Evolutionary conservation across 1,140 invertebrate genomes (phyloP), one percentile per base, ranked within the genome.

Genomic region (Lucilia cuprina): DNA sequence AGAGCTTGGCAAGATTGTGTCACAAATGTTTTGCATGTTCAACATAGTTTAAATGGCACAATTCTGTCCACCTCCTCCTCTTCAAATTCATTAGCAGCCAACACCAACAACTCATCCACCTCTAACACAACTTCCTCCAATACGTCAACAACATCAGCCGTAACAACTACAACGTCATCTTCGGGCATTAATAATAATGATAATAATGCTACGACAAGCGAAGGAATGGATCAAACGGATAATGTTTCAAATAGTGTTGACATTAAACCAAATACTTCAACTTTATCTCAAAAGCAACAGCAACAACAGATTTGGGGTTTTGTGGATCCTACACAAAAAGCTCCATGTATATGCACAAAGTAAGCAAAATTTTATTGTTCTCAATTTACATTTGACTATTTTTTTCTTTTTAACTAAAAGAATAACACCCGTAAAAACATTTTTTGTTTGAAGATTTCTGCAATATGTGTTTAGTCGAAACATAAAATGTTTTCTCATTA

Each of bases 311-410:
- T 89, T 75, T 98, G 97, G 95, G 96, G 97, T 88, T 98, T 98
- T 92, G 93, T 94, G 75, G 97, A 99, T 92, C 94, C 96, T 85
- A 95, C 95, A 83, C 93, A 95, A 88, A 96, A 96, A 92, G 94
- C 94, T 87, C 93, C 93, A 86, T 98, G 96, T 92, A 93, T 94
- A 88, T 97, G 96, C 92, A 94, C 95, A 90, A 94, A 94, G 94
- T 94, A 91, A 94, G 94, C 93, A 47, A 19, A 21, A 12, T n/a
- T 75, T 47, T 17, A 75, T 50, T 49, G 4, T 17, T 60, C 7
- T 17, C n/a, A 17, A 60, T 60, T 60, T 14, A 14, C 5, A 7
- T 5, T 60, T 60, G 2, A 30, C 25, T 60, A n/a, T 14, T 60
- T 7, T 60, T 60, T 60, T n/a, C 55, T 17, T 60, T 60, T 60